These are phyloP conservation scores for Amphilophus citrinellus DNA, from an alignment of 2,113 vertebrate species.

Conservation along the genomic window DNA sequence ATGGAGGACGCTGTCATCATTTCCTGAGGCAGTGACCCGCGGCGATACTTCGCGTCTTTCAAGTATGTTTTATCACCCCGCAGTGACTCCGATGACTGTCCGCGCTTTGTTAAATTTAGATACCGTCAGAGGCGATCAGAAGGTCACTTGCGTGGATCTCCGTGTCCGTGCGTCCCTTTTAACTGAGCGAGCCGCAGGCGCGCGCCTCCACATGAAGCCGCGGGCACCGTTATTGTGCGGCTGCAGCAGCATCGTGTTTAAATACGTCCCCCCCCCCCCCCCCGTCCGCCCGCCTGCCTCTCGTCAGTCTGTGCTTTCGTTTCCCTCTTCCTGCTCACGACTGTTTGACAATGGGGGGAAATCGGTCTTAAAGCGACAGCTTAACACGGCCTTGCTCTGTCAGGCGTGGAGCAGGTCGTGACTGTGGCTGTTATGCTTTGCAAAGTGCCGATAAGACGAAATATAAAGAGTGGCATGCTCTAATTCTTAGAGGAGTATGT, in stretches of 20 bases:
- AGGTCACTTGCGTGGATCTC: neutral
- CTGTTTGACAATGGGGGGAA: constrained; percentile 98
- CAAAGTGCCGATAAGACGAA: constrained; percentile 14
- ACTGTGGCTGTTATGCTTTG: constrained; percentile 54
- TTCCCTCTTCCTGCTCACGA: constrained; percentile 99
- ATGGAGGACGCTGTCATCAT: constrained; percentile 65
- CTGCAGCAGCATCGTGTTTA: constrained; percentile 71
- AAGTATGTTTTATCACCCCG: neutral
- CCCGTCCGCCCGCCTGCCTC: constrained; percentile 17
- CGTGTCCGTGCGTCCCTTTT: constrained; percentile 5
- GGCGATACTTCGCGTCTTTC: constrained; percentile 48
- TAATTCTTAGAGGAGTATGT: constrained; percentile 2
- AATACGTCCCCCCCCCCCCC: constrained; percentile 83
- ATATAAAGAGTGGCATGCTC: constrained; percentile 35
- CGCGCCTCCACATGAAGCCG: constrained; percentile 30
- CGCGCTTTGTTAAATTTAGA: neutral
- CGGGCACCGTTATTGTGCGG: constrained; percentile 47
- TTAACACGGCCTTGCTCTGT: constrained; percentile 27
- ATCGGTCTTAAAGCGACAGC: constrained; percentile 95
- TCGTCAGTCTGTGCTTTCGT: constrained; percentile 86
- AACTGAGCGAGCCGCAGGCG: constrained; percentile 1
- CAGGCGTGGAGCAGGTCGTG: constrained; percentile 66
- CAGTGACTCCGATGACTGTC: neutral
- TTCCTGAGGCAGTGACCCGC: constrained; percentile 66
- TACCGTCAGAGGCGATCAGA: neutral